Base-by-base conservation (phyloP, 2,888 invertebrate species). In the Drosophila kambysellisi region DNA sequence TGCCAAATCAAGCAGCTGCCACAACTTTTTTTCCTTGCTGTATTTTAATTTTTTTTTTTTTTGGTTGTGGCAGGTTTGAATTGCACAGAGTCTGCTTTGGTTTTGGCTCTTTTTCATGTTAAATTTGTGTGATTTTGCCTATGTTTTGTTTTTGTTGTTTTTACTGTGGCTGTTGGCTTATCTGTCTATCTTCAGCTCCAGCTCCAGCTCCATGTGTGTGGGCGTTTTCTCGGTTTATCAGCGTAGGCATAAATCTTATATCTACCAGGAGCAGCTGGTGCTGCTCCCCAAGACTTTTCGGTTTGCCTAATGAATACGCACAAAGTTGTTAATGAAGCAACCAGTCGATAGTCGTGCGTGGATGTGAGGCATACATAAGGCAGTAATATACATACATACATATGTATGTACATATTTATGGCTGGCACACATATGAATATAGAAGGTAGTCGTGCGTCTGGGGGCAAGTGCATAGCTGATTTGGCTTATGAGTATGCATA, bases 261-360 rank as follows among this genome's bases (percentile, higher is more conserved):
- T 89, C 84, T 80, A 84, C 76, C 82, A 83, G 75, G 53, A 79
- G 64, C 89, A 88, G 84, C 87, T 83, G 84, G 68, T 82, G 57
- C 68, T 80, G 59, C 71, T 66, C 33, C 68, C 63, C 52, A 37
- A 67, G 73, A 70, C 69, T 56, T 68, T 46, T 56, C 17, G 41
- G 30, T 5, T 57, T 69, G 77, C 73, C 86, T 88, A 87, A 87
- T 87, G 88, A 87, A 89, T 87, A 85, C 89, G 85, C 89, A 85
- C 84, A 85, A 87, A 88, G 89, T 89, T 89, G 86, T 88, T 87
- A 87, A 87, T 87, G 87, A 89, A 89, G 86, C 89, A 79, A 76
- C 72, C 78, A 83, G 75, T 68, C 72, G 76, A 79, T 68, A 59
- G 59, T 70, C 66, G 8, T 25, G 25, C 12, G 20, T 25, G 39